phyloP scores from a whole-genome alignment of 2,888 invertebrate species.

The Adineta ricciae region DNA sequence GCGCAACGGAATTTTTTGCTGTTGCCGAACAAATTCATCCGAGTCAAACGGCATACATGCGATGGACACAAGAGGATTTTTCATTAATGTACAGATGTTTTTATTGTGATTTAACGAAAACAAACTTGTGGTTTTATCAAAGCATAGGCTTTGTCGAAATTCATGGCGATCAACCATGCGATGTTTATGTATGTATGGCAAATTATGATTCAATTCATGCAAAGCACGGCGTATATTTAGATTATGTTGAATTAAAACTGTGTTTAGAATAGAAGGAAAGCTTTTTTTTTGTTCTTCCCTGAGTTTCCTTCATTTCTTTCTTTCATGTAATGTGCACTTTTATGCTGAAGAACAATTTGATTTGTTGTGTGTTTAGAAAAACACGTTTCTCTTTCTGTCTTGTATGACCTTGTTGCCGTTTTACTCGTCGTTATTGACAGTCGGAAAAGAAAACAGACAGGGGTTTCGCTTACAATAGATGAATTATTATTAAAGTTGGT shows the following conservation, averaged over 20 bases:
- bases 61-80: conserved; percentile 6
- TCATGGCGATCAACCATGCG: not conserved
- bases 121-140: conserved; percentile 7
- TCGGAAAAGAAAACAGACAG: not conserved
- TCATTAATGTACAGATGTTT: not conserved
- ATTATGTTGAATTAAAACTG: conserved; percentile 20
- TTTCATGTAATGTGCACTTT: not conserved
- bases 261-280: not conserved
- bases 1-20: conserved; percentile 10
- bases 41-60: not conserved
- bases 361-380: not conserved
- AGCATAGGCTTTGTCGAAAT: not conserved
- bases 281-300: not conserved
- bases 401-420: not conserved
- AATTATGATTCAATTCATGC: not conserved
- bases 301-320: not conserved
- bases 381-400: not conserved
- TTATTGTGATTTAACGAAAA: not conserved
- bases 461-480: not conserved
- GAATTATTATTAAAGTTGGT: no score
- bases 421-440: not conserved
- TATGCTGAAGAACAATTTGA: not conserved
- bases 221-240: not conserved
- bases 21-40: not conserved
- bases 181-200: not conserved